A percentile compares a stretch with the other conserved stretches of the same genome.
Conservation (phyloP, 1,140 invertebrate genomes). For the Drosophila miranda region DNA sequence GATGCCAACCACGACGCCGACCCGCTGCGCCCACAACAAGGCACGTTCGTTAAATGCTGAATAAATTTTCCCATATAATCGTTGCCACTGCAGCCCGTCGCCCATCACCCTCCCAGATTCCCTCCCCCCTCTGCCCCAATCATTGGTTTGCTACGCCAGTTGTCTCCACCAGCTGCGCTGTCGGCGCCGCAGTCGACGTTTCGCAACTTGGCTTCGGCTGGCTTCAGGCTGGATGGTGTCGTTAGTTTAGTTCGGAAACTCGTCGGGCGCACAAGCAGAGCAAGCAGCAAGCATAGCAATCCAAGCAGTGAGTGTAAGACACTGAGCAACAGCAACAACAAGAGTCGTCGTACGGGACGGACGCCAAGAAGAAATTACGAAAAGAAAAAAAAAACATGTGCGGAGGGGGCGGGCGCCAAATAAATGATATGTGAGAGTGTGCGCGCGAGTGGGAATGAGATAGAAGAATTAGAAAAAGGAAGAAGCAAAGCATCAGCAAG, state of each 20-base stretch:
- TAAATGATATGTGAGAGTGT: conserved; percentile 48
- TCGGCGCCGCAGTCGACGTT: conserved; percentile 23
- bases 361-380: conserved; percentile 45
- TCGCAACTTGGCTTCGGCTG: conserved; percentile 59
- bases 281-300: conserved; percentile 19
- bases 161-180: conserved; percentile 46
- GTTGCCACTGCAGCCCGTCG: conserved; percentile 39
- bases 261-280: conserved; percentile 77
- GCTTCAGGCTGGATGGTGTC: conserved; percentile 57
- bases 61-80: conserved; percentile 76
- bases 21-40: conserved; percentile 25
- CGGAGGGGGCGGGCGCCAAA: too few species aligned
- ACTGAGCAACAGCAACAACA: conserved; percentile 11
- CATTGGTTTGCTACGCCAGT: conserved; percentile 24
- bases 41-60: conserved; percentile 76
- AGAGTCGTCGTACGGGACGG: conserved; percentile 16
- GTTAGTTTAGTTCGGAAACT: conserved; percentile 82
- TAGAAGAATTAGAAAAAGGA: conserved; percentile 37
- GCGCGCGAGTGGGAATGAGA: background rate
- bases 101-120: conserved; percentile 45
- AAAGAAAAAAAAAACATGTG: conserved; percentile 47
- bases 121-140: conserved; percentile 9
- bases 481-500: conserved; percentile 37
- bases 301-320: conserved; percentile 26
- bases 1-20: conserved; percentile 19